Percentiles rank a stretch among this genome's conserved stretches.
phyloP scores from a whole-genome alignment of 2,888 invertebrate species.

The Geophilus truncorum region DNA sequence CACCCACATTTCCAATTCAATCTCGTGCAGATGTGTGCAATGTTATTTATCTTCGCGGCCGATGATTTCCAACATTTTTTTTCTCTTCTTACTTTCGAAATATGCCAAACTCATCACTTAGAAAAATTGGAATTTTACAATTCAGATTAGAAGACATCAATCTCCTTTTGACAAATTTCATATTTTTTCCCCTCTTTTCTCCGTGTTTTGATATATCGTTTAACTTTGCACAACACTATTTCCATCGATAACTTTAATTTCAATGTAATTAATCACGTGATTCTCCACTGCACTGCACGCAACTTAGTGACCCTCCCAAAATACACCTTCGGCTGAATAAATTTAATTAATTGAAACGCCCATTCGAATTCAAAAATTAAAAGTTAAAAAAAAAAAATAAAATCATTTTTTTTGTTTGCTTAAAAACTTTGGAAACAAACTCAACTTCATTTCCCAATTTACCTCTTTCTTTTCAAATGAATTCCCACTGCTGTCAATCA shows the following conservation, averaged over 20 bases:
- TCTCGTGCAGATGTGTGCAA: not conserved
- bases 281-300: not conserved
- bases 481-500: not conserved
- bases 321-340: not conserved
- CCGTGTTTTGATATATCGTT: not conserved
- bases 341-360: conserved; percentile 10
- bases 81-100: too few relatives aligned
- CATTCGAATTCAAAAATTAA: not conserved
- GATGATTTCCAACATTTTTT: not conserved
- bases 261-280: conserved; percentile 21
- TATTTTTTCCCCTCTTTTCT: not conserved
- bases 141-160: not conserved
- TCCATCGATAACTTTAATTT: conserved; percentile 25
- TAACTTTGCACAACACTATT: not conserved
- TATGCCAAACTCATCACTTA: conserved; percentile 20
- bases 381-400: not conserved
- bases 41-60: not conserved
- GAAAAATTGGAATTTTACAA: conserved; percentile 12
- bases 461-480: not conserved
- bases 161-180: not conserved
- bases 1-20: not conserved
- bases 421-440: not conserved
- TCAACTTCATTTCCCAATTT: not conserved
- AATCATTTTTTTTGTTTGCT: not conserved
- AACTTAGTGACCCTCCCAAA: conserved; percentile 18